A percentile compares a stretch with the other conserved stretches of the same genome.
Conservation (phyloP, 2,888 invertebrate species). For the Sphecodes monilicornis region DNA sequence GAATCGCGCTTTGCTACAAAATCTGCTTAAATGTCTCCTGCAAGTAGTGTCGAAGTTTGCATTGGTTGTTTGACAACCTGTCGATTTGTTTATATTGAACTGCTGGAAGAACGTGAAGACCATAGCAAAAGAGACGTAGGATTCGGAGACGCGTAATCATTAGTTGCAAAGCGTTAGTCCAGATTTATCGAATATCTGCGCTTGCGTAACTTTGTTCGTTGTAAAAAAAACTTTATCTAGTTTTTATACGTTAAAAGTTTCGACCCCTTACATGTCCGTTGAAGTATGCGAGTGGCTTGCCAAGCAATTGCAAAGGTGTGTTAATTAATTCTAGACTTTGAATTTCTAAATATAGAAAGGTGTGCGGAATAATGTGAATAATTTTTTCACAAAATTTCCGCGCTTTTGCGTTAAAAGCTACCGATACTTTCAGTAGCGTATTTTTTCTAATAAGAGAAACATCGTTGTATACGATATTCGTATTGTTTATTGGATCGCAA, state of each 20-base stretch:
- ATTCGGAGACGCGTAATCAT: background rate
- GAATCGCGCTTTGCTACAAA: conserved; percentile 7
- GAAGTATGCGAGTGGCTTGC: conserved; percentile 48
- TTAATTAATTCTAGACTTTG: conserved; percentile 55
- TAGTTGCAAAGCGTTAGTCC: conserved; percentile 13
- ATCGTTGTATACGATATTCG: background rate
- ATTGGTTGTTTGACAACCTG: too few relatives aligned
- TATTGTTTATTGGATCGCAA: background rate
- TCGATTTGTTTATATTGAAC: too few relatives aligned
- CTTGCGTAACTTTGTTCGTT: background rate
- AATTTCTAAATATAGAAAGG: conserved; percentile 52
- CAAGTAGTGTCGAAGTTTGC: too few relatives aligned
- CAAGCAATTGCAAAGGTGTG: conserved; percentile 56
- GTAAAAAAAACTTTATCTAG: conserved; percentile 41
- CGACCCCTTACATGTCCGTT: conserved; percentile 52
- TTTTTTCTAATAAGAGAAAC: too few relatives aligned
- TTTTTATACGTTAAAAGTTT: conserved; percentile 61
- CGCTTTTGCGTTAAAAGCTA: background rate
- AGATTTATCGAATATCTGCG: conserved; percentile 3
- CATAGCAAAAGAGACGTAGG: too few relatives aligned
- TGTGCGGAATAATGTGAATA: conserved; percentile 37
- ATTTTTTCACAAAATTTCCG: conserved; percentile 16
- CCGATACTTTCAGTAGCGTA: background rate
- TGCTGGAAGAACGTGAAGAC: too few relatives aligned
- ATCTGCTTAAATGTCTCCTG: background rate